Evolutionary conservation across 2,113 vertebrate species (phyloP).

Genomic region (Prunella fulvescens): DNA sequence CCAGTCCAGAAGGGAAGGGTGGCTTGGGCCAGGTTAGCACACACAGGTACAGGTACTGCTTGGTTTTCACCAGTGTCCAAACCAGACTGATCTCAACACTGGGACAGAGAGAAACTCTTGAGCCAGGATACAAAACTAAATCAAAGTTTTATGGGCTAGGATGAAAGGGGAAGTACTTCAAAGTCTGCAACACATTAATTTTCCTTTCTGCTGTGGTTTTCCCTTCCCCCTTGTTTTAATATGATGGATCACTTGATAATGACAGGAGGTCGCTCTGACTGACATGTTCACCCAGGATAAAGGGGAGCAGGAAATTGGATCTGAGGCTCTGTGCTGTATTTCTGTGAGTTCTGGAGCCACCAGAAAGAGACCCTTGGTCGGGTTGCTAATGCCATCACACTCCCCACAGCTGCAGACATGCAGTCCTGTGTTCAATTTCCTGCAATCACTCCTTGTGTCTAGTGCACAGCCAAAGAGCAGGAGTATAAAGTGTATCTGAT

Average conservation of each 20-base stretch:
- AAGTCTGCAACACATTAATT: slow-evolving; percentile 44
- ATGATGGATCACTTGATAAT: slow-evolving; percentile 46
- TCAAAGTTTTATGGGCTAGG: slow-evolving; percentile 18
- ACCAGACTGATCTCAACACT: background rate
- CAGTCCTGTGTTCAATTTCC: slow-evolving; percentile 50
- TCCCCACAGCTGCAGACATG: background rate
- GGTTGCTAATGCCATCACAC: background rate
- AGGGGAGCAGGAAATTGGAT: slow-evolving; percentile 60
- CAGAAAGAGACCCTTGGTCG: background rate
- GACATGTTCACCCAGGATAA: background rate
- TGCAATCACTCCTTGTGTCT: background rate
- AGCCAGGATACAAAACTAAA: background rate
- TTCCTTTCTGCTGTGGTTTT: background rate
- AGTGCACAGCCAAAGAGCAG: background rate
- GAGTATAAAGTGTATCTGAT: slow-evolving; percentile 34
- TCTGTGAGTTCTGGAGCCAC: background rate
- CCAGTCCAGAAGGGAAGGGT: background rate
- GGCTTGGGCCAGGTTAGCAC: background rate
- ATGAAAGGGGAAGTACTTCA: slow-evolving; percentile 25
- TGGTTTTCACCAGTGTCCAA: background rate
- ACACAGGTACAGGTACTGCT: fast-evolving
- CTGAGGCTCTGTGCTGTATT: background rate
- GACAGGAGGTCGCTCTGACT: background rate
- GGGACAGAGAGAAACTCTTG: background rate
- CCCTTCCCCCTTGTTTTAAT: slow-evolving; percentile 40